Evolutionary conservation across 2,113 vertebrate species (phyloP).

Genomic region (Misgurnus anguillicaudatus): DNA sequence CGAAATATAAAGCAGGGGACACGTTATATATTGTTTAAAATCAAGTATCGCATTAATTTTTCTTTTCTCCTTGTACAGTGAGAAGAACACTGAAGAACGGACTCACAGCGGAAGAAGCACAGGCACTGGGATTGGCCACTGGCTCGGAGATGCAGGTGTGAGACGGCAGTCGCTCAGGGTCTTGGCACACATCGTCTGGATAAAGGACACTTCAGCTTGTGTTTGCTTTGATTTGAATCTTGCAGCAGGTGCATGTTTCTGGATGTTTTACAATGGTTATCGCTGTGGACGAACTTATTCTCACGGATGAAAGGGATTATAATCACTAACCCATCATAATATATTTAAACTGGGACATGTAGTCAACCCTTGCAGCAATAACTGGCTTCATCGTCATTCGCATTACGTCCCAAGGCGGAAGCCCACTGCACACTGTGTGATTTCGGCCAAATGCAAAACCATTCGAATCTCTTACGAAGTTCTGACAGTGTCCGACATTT

Average conservation of each 20-base stretch:
- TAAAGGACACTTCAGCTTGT: slow-evolving; percentile 16
- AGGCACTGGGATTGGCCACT: slow-evolving; percentile 88
- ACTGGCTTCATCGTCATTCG: neutral
- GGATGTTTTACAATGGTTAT: neutral
- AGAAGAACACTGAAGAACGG: slow-evolving; percentile 93
- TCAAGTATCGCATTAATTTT: neutral
- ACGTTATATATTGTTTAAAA: too few relatives aligned
- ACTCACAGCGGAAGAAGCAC: slow-evolving; percentile 92
- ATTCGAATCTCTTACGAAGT: too few relatives aligned
- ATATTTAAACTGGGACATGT: slow-evolving; percentile 6
- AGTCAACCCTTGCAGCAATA: slow-evolving; percentile 10
- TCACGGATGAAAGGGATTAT: slow-evolving; percentile 20
- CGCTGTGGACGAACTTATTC: slow-evolving; percentile 1
- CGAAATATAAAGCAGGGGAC: too few relatives aligned
- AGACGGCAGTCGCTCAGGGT: slow-evolving; percentile 55
- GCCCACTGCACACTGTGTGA: too few relatives aligned
- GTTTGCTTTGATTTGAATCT: slow-evolving; percentile 18
- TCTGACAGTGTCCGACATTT: too few relatives aligned
- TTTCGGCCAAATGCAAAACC: neutral
- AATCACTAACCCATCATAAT: slow-evolving; percentile 28
- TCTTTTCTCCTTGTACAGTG: slow-evolving; percentile 72
- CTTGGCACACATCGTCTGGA: slow-evolving; percentile 47
- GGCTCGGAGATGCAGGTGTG: slow-evolving; percentile 93
- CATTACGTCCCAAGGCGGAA: slow-evolving; percentile 9
- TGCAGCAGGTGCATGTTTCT: slow-evolving; percentile 32